These are phyloP conservation scores for Acleris literana DNA, from an alignment of 2,888 invertebrate genomes.

Conservation along the genomic window DNA sequence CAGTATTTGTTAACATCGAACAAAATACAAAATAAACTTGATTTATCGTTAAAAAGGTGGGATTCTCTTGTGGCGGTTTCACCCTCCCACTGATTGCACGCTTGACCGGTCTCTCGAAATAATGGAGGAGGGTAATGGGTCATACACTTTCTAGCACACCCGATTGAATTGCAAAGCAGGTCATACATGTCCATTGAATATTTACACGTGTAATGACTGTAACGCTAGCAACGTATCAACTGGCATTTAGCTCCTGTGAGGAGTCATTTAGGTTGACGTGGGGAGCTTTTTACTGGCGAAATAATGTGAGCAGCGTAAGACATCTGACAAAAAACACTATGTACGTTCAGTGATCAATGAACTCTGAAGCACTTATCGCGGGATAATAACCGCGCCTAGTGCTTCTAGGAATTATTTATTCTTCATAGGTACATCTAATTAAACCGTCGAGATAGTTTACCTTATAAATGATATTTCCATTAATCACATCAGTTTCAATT, in stretches of 20 bases:
- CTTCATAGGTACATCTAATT: slow-evolving; percentile 1
- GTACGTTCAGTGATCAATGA: not conserved
- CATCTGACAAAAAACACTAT: not conserved
- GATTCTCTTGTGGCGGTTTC: slow-evolving; percentile 38
- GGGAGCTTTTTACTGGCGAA: slow-evolving; percentile 37
- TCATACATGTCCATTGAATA: slow-evolving; percentile 65
- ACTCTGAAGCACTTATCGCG: not conserved
- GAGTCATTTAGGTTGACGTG: slow-evolving; percentile 54
- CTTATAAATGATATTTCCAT: slow-evolving; percentile 25
- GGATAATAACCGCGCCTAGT: not conserved
- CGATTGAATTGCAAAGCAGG: slow-evolving; percentile 75
- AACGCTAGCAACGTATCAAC: slow-evolving; percentile 61
- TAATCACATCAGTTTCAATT: slow-evolving; percentile 24
- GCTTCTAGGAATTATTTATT: not conserved
- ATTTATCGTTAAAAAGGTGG: slow-evolving; percentile 5
- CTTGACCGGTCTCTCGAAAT: slow-evolving; percentile 44
- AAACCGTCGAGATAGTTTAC: slow-evolving; percentile 15
- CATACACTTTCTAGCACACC: slow-evolving; percentile 64
- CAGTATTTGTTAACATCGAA: not conserved
- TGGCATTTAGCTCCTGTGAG: slow-evolving; percentile 64
- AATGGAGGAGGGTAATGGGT: slow-evolving; percentile 65
- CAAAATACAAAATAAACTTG: not conserved
- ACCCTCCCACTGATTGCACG: slow-evolving; percentile 39
- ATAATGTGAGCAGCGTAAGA: slow-evolving; percentile 2
- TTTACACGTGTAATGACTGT: slow-evolving; percentile 70